These are phyloP conservation scores for Avahi laniger DNA, from an alignment of 2,797 vertebrate species.

Conservation along the genomic window DNA sequence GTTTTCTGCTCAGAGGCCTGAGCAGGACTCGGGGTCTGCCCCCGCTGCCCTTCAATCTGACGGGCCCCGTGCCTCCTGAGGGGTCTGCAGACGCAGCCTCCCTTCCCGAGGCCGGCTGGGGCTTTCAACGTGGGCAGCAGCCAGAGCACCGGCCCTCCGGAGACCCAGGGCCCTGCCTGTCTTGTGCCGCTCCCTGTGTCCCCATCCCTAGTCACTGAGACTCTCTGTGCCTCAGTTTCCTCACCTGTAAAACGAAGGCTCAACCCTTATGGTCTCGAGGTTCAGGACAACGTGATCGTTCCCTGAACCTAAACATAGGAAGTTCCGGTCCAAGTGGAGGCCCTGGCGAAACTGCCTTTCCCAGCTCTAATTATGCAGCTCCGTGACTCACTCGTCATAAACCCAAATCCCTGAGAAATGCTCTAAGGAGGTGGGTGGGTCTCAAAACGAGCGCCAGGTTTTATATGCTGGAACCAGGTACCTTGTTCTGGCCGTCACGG, in stretches of 20 bases:
- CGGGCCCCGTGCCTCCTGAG: accelerated
- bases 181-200: accelerated
- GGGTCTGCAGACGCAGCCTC: background rate
- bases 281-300: accelerated
- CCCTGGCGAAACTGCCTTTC: background rate
- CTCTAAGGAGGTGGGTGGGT: accelerated
- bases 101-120: background rate
- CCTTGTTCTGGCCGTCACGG: background rate
- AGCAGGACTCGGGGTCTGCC: accelerated
- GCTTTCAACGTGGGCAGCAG: accelerated
- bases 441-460: no score
- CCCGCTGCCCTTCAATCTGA: background rate
- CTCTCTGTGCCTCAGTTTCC: background rate
- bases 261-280: background rate
- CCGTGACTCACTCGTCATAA: background rate
- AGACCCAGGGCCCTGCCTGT: accelerated
- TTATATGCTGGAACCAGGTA: background rate
- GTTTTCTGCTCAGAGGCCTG: background rate
- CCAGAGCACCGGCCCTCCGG: accelerated
- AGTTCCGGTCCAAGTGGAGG: background rate
- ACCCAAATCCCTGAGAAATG: background rate
- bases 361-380: background rate
- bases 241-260: no score
- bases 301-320: background rate
- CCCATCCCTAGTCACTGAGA: accelerated